These are phyloP conservation scores for Lanistes nyassanus DNA, from an alignment of 1,140 invertebrate species.

Conservation along the genomic window DNA sequence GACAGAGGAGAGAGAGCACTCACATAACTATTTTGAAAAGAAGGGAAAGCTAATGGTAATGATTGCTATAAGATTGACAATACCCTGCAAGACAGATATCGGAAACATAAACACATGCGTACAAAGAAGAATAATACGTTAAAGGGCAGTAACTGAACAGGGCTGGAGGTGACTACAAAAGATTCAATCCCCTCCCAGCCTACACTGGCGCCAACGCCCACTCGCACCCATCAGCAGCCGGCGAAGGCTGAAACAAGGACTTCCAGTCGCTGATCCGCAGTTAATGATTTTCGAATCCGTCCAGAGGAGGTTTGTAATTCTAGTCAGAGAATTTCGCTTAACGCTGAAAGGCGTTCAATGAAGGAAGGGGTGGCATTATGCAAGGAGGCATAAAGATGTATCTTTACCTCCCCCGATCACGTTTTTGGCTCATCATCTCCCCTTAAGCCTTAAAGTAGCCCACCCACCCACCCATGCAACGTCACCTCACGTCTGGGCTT, in stretches of 20 bases:
- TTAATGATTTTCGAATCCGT: slow-evolving; percentile 6
- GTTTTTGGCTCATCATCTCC: no score
- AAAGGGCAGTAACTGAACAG: neutral
- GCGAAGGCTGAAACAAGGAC: neutral
- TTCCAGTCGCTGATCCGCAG: neutral
- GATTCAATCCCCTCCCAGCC: neutral
- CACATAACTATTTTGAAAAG: neutral
- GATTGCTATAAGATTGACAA: neutral
- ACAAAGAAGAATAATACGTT: neutral
- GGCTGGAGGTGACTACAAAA: neutral
- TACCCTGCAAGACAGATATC: neutral
- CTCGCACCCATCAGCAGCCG: neutral
- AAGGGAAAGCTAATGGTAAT: slow-evolving; percentile 6
- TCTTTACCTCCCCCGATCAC: no score
- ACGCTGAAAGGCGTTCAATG: no score
- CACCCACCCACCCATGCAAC: no score
- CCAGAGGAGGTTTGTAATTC: no score
- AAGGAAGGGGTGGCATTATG: no score
- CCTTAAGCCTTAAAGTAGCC: no score
- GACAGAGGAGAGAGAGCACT: neutral
- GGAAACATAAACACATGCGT: no score
- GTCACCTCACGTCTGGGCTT: no score
- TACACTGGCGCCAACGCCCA: neutral
- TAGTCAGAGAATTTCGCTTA: no score
- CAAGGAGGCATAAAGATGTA: no score